Evolutionary conservation across 2,888 invertebrate species (phyloP).

Genomic region (Nemapogon koenigi): DNA sequence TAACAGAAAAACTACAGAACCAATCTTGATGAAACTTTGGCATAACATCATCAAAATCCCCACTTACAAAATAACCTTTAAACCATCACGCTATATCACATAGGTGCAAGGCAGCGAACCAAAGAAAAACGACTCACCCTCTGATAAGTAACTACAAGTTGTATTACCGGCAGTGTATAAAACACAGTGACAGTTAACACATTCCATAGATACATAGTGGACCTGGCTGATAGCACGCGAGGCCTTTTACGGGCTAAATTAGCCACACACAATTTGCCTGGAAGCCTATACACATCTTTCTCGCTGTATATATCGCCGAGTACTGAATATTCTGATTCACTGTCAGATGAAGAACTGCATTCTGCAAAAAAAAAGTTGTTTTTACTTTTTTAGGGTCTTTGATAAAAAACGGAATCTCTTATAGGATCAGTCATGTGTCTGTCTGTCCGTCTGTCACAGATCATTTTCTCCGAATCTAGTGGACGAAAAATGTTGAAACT

Average conservation of each 20-base stretch:
- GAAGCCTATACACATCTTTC: conserved; percentile 39
- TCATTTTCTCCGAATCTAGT: too few species aligned
- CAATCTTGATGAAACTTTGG: too few species aligned
- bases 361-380: conserved; percentile 21
- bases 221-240: conserved; percentile 32
- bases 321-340: conserved; percentile 55
- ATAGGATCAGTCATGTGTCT: too few species aligned
- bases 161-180: conserved; percentile 86
- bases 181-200: conserved; percentile 83
- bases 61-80: too few species aligned
- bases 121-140: conserved; percentile 63
- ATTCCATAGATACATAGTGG: conserved; percentile 63
- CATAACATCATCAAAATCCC: too few species aligned
- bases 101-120: too few species aligned
- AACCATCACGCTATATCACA: too few species aligned
- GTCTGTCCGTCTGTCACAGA: too few species aligned
- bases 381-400: too few species aligned
- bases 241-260: conserved; percentile 47
- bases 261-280: conserved; percentile 46
- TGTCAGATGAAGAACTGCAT: conserved; percentile 45
- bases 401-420: too few species aligned
- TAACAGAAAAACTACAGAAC: too few species aligned
- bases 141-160: conserved; percentile 85
- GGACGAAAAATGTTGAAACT: too few species aligned
- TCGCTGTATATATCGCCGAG: conserved; percentile 44